Conservation (phyloP, 2,113 vertebrate species). For the Antechinus flavipes region DNA sequence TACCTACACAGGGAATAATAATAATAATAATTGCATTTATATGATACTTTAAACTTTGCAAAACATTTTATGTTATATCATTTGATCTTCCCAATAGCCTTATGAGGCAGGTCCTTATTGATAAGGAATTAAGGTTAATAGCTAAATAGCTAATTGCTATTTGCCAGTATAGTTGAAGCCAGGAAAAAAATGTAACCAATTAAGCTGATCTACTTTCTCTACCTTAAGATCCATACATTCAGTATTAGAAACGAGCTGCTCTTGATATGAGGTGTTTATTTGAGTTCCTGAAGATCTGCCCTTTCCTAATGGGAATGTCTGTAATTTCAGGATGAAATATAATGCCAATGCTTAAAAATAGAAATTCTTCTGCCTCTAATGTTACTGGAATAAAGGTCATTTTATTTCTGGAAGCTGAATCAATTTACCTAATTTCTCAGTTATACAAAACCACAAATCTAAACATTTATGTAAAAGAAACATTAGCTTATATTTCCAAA, state of each 20-base stretch:
- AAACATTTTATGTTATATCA: neutral
- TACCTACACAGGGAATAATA: neutral
- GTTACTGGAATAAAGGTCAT: neutral
- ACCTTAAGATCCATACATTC: neutral
- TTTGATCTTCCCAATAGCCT: neutral
- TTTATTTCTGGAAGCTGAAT: neutral
- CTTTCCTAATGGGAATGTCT: neutral
- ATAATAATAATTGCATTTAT: neutral
- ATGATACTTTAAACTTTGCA: neutral
- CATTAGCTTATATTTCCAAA: neutral
- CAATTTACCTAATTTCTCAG: neutral
- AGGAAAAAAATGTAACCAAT: neutral
- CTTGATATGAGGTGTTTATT: neutral
- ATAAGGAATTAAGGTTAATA: neutral
- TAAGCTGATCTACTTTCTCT: neutral
- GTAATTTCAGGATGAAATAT: slow-evolving; percentile 60
- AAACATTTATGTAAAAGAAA: neutral
- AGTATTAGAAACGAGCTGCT: neutral
- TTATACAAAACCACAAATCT: neutral
- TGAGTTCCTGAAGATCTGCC: neutral
- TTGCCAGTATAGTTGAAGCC: neutral
- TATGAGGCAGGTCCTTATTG: neutral
- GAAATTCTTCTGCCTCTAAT: slow-evolving; percentile 46
- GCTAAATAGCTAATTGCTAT: neutral
- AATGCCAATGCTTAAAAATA: slow-evolving; percentile 66